Percentiles rank a stretch among this genome's conserved stretches.
These are phyloP conservation scores for Neopipo cinnamomea DNA, from an alignment of 2,113 vertebrate genomes.

Conservation along the genomic window DNA sequence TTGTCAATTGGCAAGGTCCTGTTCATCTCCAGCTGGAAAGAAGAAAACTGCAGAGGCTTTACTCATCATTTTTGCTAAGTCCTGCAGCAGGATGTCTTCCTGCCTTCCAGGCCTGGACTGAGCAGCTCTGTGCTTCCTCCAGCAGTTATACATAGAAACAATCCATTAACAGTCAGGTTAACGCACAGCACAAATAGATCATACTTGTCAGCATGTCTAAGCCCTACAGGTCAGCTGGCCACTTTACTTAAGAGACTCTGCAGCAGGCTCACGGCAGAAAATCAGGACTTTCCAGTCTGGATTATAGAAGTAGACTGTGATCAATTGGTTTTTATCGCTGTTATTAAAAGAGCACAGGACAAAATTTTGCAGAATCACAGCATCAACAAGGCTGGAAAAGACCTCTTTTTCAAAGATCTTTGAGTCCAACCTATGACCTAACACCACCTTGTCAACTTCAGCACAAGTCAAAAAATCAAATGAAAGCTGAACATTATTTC, in stretches of 20 bases:
- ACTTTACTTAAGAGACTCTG: background rate
- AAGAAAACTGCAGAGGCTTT: background rate
- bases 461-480: background rate
- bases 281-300: background rate
- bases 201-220: background rate
- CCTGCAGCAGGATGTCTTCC: background rate
- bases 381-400: background rate
- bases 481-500: background rate
- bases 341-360: background rate
- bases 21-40: background rate
- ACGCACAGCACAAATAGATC: background rate
- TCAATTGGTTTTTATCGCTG: background rate
- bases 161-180: slow-evolving; percentile 11
- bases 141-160: slow-evolving; percentile 28
- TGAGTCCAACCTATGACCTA: background rate
- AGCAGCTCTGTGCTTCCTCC: background rate
- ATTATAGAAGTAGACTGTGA: background rate
- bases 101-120: background rate
- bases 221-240: background rate
- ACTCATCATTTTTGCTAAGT: background rate
- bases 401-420: background rate
- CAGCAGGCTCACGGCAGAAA: background rate
- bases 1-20: background rate
- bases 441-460: background rate
- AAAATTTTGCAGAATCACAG: background rate